phyloP scores from a whole-genome alignment of 1,140 invertebrate species.

The Pantala flavescens region DNA sequence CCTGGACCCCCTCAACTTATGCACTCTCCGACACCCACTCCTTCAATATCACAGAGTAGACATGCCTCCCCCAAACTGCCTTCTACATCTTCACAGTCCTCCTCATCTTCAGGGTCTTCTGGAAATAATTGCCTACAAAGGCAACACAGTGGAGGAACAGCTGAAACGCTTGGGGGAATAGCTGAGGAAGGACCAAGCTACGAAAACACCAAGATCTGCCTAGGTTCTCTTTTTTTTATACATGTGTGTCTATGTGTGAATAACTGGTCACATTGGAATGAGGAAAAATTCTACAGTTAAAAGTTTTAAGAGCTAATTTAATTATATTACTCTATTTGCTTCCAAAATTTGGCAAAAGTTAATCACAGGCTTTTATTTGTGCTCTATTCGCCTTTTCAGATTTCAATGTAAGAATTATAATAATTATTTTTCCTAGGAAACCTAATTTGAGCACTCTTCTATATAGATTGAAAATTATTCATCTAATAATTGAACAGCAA shows the following conservation, averaged over 20 bases:
- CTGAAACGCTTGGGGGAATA: constrained; percentile 29
- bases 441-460: too few species aligned
- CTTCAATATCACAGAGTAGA: constrained; percentile 21
- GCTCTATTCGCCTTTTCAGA: too few species aligned
- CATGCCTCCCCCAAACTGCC: constrained; percentile 25
- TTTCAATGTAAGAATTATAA: too few species aligned
- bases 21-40: constrained; percentile 24
- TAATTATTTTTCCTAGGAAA: too few species aligned
- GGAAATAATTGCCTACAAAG: constrained; percentile 23
- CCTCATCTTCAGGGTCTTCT: constrained; percentile 24
- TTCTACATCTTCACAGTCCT: background rate
- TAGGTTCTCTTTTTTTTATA: constrained; percentile 32
- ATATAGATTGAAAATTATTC: too few species aligned
- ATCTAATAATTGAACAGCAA: too few species aligned
- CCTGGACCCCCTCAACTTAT: constrained; percentile 19
- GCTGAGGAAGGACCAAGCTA: constrained; percentile 42
- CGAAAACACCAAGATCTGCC: constrained; percentile 45
- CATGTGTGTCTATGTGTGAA: too few species aligned
- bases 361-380: background rate
- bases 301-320: too few species aligned
- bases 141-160: constrained; percentile 22
- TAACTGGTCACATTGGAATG: too few species aligned
- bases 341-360: background rate
- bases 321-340: background rate
- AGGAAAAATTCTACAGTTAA: too few species aligned